Percentiles rank a stretch among this genome's conserved stretches.
Conservation (phyloP, 2,888 invertebrate genomes). For the Dryococelus australis region DNA sequence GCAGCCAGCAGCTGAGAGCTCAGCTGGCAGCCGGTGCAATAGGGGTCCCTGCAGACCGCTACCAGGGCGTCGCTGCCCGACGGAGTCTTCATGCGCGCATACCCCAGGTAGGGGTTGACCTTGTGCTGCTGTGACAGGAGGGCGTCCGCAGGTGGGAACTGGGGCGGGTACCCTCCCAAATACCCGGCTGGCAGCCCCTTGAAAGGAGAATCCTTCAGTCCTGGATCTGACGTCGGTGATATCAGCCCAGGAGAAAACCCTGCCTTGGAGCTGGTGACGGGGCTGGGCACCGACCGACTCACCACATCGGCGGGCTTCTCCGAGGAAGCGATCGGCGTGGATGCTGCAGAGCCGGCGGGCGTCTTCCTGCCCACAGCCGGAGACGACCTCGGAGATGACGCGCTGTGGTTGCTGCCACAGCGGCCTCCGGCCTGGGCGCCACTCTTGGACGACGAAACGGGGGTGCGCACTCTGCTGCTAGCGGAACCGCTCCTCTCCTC, state of each 20-base stretch:
- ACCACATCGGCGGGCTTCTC: constrained; percentile 51
- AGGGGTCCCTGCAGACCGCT: constrained; percentile 87
- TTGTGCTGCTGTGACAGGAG: constrained; percentile 80
- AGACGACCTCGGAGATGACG: constrained; percentile 70
- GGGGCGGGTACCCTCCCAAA: constrained; percentile 68
- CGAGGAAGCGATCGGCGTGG: constrained; percentile 45
- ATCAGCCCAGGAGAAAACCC: constrained; percentile 83
- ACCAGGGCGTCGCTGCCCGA: constrained; percentile 72
- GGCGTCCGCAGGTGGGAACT: constrained; percentile 78
- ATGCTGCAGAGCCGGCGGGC: constrained; percentile 64
- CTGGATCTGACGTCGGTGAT: constrained; percentile 79
- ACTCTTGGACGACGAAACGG: constrained; percentile 36
- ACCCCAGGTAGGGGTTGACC: constrained; percentile 83
- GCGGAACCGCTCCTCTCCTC: constrained; percentile 63
- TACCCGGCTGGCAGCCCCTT: constrained; percentile 63
- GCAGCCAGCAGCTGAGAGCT: constrained; percentile 77
- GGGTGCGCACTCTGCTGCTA: constrained; percentile 51
- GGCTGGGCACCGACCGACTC: constrained; percentile 49
- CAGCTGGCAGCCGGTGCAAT: constrained; percentile 89
- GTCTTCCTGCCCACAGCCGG: constrained; percentile 66
- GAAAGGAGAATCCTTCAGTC: constrained; percentile 69
- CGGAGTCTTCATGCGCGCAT: constrained; percentile 82
- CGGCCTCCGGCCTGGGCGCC: constrained; percentile 54
- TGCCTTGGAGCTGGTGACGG: constrained; percentile 54
- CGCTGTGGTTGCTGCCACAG: constrained; percentile 81